Base-by-base conservation (phyloP, 2,888 invertebrate genomes). In the Melanostoma mellinum region DNA sequence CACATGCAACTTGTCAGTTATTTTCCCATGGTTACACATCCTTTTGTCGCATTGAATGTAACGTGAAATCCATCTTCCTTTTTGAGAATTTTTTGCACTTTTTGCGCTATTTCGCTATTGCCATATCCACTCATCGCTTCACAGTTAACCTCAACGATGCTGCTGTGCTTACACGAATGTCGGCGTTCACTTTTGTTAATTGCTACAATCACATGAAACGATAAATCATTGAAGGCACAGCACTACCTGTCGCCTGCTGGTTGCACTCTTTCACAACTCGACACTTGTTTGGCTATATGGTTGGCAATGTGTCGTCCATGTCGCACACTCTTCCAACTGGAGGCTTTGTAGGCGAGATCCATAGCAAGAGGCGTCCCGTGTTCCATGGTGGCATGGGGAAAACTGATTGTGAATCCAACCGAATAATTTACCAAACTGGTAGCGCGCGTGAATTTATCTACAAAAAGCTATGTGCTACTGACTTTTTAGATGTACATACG, bases 181-280 rank as follows among this genome's bases (percentile, higher is more conserved):
- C 79, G 79, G 79, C 79, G 84, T 79, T 84, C 84, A 79, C 79
- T 84, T 84, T 84, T 84, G 84, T 84, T 84, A 84, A 84, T 84
- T 84, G 84, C 84, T 84, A 75, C 84, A 84, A 84, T 84, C 84
- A 61, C 71, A 84, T 74, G 79, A 79, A 84, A 71, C 84, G 71
- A 84, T 84, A 84, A 84, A 84, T 84, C 84, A 84, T 79, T 75
- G 79, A 71, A 79, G 79, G 74, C 84, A 84, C 84, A 79, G 84
- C 84, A 75, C 53, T 84, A 79, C 74, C 79, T 79, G 84, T 84
- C 74, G 79, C 71, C 74, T 84, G 84, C 55, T 71, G 68, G 84
- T 75, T 76, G 71, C 74, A 71, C 69, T 84, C 84, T 84, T 84
- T 84, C 84, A 84, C 84, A 84, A 84, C 84, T 84, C 79, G 60